Evolutionary conservation across 1,140 invertebrate species (phyloP).

Genomic region (Apocrypta bakeri): DNA sequence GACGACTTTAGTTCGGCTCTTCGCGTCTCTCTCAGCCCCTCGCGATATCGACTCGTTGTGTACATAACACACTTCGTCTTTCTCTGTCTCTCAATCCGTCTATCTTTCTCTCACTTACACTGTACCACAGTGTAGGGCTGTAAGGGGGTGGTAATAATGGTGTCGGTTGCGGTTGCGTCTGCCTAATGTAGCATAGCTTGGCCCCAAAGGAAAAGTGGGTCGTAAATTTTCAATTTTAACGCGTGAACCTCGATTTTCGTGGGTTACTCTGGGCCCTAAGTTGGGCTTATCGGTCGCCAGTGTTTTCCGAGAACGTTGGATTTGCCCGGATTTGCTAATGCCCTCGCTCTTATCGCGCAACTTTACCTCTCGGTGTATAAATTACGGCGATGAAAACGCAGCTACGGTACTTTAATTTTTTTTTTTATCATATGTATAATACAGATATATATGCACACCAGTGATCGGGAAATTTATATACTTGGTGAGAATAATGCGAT

Average conservation of each 20-base stretch:
- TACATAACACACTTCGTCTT: no score
- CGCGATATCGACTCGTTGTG: neutral
- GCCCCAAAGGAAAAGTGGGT: constrained; percentile 28
- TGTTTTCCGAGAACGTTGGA: constrained; percentile 7
- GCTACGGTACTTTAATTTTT: no score
- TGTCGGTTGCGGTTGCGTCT: neutral
- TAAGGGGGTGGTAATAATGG: constrained; percentile 12
- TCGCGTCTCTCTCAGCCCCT: neutral
- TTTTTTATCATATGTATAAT: neutral
- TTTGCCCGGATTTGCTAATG: constrained; percentile 28
- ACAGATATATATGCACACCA: neutral
- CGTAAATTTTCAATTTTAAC: constrained; percentile 50
- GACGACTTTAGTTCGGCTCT: neutral
- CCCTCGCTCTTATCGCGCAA: constrained; percentile 24
- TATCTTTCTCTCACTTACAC: neutral
- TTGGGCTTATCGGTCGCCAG: constrained; percentile 31
- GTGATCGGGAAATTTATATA: constrained; percentile 29
- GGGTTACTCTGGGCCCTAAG: constrained; percentile 9
- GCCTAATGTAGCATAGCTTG: constrained; percentile 42
- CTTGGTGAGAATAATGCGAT: constrained; percentile 2
- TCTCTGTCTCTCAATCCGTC: neutral
- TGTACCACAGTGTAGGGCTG: neutral
- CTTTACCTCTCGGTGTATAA: constrained; percentile 14
- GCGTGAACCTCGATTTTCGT: constrained; percentile 36
- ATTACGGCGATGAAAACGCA: constrained; percentile 24